Conservation (phyloP, 2,113 vertebrate genomes). For the Dissostichus mawsoni region DNA sequence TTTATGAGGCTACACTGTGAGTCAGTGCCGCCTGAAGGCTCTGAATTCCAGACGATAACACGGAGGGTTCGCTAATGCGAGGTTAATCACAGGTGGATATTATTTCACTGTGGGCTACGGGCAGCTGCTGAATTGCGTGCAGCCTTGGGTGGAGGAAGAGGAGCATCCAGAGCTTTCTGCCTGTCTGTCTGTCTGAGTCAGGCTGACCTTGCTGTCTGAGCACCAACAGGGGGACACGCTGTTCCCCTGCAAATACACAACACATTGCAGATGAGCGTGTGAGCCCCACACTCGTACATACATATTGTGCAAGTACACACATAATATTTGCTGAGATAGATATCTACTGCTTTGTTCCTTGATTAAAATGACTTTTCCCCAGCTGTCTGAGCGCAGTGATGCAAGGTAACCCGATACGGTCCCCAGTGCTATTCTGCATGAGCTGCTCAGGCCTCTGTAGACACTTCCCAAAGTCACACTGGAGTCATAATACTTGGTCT, state of each 20-base stretch:
- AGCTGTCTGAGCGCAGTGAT: constrained; percentile 64
- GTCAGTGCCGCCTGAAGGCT: constrained; percentile 67
- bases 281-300: background rate
- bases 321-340: constrained; percentile 55
- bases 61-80: constrained; percentile 58
- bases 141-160: constrained; percentile 37
- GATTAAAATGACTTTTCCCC: constrained; percentile 68
- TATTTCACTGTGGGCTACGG: constrained; percentile 54
- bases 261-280: background rate
- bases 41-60: constrained; percentile 68
- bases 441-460: constrained; percentile 48
- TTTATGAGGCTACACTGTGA: constrained; percentile 78
- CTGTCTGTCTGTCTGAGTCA: constrained; percentile 45
- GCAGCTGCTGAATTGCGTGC: constrained; percentile 55
- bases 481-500: background rate
- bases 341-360: constrained; percentile 46
- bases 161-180: constrained; percentile 32
- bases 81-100: constrained; percentile 81
- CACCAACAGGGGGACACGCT: constrained; percentile 42
- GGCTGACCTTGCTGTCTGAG: constrained; percentile 53
- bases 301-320: background rate
- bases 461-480: constrained; percentile 17
- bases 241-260: constrained; percentile 38
- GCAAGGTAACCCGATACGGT: constrained; percentile 64
- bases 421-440: constrained; percentile 57